phyloP scores from a whole-genome alignment of 2,113 vertebrate genomes.

The Neotoma lepida region DNA sequence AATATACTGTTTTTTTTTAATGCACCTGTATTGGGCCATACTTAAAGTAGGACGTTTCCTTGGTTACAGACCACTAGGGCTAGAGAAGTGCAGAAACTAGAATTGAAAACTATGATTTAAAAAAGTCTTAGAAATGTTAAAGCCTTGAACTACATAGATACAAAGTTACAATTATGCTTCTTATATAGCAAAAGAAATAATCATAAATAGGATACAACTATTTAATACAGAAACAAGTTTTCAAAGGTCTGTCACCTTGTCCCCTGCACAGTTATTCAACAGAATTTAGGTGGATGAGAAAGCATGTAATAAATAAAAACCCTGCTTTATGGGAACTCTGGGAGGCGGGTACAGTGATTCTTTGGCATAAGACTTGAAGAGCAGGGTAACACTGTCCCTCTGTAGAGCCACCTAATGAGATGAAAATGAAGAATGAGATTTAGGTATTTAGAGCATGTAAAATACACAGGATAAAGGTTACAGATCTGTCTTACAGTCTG shows the following conservation, averaged over 20 bases:
- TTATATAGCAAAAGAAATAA: slow-evolving; percentile 26
- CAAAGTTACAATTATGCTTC: slow-evolving; percentile 10
- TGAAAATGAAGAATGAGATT: slow-evolving; percentile 32
- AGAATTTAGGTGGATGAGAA: not conserved
- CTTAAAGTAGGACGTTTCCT: slow-evolving; percentile 62
- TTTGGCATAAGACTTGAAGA: not conserved
- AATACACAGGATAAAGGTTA: slow-evolving; percentile 35
- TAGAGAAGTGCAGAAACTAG: slow-evolving; percentile 58
- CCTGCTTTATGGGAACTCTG: not conserved
- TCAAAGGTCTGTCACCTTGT: not conserved
- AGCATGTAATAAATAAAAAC: slow-evolving; percentile 7
- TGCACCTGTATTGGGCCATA: slow-evolving; percentile 44
- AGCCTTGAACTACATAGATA: slow-evolving; percentile 26
- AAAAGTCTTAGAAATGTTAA: slow-evolving; percentile 61
- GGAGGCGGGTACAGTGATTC: not conserved
- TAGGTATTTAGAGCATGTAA: not conserved
- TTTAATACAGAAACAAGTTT: slow-evolving; percentile 24
- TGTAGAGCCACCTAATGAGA: slow-evolving; percentile 28
- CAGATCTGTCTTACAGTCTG: slow-evolving; percentile 21
- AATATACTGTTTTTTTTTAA: slow-evolving; percentile 35
- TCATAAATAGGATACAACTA: not conserved
- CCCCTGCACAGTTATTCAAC: slow-evolving; percentile 2
- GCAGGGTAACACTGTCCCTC: slow-evolving; percentile 26
- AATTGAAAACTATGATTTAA: slow-evolving; percentile 55
- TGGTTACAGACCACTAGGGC: slow-evolving; percentile 63